Evolutionary conservation across 2,797 vertebrate genomes (phyloP).

Genomic region (Pteronotus mesoamericanus): DNA sequence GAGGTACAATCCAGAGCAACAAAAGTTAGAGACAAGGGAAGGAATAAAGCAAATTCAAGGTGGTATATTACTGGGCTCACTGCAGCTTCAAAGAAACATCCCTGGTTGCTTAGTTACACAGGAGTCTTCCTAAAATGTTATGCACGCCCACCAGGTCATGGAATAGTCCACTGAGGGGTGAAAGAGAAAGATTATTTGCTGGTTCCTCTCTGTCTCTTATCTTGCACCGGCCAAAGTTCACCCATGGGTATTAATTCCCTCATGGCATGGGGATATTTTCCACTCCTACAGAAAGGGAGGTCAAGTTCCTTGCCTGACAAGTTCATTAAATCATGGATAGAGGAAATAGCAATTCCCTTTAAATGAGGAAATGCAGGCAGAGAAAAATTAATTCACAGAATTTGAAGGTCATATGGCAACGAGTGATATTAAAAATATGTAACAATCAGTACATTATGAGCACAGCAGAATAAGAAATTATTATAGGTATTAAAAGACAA

Average conservation of each 20-base stretch:
- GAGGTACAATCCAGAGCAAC: not conserved
- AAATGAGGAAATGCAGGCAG: not conserved
- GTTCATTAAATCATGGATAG: not conserved
- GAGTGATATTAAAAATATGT: not conserved
- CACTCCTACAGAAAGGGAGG: not conserved
- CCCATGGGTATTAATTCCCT: not conserved
- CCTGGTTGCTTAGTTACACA: not conserved
- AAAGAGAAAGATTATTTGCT: conserved; percentile 12
- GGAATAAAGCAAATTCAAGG: not conserved
- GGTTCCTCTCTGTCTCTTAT: not conserved
- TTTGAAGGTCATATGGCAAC: conserved; percentile 6
- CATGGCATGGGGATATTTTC: not conserved
- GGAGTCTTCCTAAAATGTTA: conserved; percentile 7
- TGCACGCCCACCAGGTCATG: not conserved
- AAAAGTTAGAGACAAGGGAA: not conserved
- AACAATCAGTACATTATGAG: not conserved
- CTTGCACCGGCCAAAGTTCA: conserved; percentile 8
- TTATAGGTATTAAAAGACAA: not conserved
- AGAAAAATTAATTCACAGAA: not conserved
- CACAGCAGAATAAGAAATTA: not conserved
- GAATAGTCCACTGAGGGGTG: not conserved
- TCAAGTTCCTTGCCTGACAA: not conserved
- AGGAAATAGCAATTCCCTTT: not conserved
- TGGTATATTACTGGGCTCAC: not conserved
- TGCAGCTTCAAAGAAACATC: not conserved